Conservation (phyloP, 2,888 invertebrate genomes). For the Melangyna quadrimaculata region DNA sequence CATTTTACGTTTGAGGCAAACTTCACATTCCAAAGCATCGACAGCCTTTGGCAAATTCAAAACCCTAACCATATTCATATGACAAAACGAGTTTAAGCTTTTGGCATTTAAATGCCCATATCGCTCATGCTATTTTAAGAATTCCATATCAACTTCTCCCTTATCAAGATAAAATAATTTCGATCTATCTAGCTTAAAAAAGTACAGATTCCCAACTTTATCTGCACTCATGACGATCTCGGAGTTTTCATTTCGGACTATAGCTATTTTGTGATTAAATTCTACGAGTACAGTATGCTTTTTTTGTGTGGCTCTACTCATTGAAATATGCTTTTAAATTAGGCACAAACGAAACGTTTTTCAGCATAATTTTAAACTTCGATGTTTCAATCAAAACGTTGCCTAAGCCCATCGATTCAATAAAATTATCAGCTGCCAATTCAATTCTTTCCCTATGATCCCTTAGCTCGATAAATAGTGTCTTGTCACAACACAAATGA, state of each 20-base stretch:
- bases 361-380: neutral
- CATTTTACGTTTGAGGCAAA: neutral
- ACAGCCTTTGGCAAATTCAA: neutral
- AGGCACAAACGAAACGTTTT: neutral
- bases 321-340: neutral
- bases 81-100: neutral
- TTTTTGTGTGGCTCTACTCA: neutral
- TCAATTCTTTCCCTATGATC: neutral
- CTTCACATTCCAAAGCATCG: neutral
- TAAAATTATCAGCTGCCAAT: neutral
- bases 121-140: neutral
- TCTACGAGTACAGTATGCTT: neutral
- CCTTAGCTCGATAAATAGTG: neutral
- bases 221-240: neutral
- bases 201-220: neutral
- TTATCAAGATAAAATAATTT: neutral
- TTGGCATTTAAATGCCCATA: neutral
- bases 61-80: neutral
- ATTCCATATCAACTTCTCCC: neutral
- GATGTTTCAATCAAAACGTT: neutral
- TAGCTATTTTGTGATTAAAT: neutral
- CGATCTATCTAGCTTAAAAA: neutral
- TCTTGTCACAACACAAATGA: neutral
- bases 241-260: neutral
- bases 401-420: neutral